A percentile compares a stretch with the other conserved stretches of the same genome.
phyloP scores from a whole-genome alignment of 2,113 vertebrate genomes.

The Eretmochelys imbricata region DNA sequence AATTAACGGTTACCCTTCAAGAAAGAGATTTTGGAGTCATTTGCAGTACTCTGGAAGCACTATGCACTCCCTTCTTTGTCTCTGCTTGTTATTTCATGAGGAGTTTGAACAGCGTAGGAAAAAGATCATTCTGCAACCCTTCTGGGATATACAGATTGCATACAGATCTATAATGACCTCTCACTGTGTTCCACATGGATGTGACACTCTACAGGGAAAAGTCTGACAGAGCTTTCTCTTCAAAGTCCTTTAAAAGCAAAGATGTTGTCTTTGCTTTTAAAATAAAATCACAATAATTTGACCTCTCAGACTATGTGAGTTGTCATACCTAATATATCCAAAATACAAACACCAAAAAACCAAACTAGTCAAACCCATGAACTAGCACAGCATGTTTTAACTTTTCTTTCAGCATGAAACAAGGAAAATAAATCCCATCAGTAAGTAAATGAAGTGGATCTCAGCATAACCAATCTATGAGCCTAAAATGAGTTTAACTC shows the following conservation, averaged over 20 bases:
- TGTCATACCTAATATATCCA: neutral
- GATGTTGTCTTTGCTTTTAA: neutral
- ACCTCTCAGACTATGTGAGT: neutral
- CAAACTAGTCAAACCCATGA: slow-evolving; percentile 22
- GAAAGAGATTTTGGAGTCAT: no score
- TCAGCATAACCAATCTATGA: slow-evolving; percentile 70
- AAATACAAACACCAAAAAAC: neutral
- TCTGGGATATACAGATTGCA: neutral
- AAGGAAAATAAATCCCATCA: slow-evolving; percentile 72
- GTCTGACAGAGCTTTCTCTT: slow-evolving; percentile 41
- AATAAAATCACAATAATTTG: slow-evolving; percentile 26
- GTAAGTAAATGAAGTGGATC: slow-evolving; percentile 76
- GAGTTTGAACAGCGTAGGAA: neutral
- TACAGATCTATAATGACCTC: slow-evolving; percentile 53
- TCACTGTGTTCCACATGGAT: slow-evolving; percentile 11
- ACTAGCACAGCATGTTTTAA: slow-evolving; percentile 19
- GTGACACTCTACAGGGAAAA: slow-evolving; percentile 25
- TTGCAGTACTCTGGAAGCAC: no score
- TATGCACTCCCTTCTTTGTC: neutral
- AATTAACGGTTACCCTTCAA: no score
- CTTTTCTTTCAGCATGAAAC: slow-evolving; percentile 55
- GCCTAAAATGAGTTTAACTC: slow-evolving; percentile 71
- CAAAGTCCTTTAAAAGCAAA: neutral
- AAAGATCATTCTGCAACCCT: slow-evolving; percentile 56
- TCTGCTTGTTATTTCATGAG: slow-evolving; percentile 10